Evolutionary conservation across 53 echinoderm and acorn worm species (phyloP).

Genomic region (Temnopleurus reevesii): DNA sequence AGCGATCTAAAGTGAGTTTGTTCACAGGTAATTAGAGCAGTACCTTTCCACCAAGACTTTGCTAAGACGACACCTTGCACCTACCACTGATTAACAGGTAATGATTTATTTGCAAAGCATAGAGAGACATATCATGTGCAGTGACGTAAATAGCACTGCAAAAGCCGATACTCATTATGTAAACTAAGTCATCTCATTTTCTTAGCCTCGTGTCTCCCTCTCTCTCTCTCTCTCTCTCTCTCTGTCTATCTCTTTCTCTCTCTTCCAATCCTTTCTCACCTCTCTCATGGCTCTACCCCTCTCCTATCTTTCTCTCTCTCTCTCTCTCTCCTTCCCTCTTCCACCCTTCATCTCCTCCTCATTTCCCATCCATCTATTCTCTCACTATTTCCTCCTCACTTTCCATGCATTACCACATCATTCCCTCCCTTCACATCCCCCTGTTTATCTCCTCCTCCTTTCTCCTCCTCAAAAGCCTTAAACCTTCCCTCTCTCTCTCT

Average conservation of each 20-base stretch:
- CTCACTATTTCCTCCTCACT: too few species aligned
- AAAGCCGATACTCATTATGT: slow-evolving; percentile 20
- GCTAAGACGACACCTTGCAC: neutral
- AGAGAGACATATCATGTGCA: neutral
- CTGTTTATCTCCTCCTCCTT: too few species aligned
- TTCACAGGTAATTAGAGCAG: slow-evolving; percentile 1
- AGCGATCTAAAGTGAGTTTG: neutral
- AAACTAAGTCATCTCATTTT: slow-evolving; percentile 13
- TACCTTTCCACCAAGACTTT: neutral
- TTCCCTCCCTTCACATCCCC: too few species aligned
- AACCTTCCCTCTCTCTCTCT: too few species aligned
- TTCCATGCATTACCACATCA: too few species aligned
- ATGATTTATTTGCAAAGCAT: neutral
- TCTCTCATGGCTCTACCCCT: too few species aligned
- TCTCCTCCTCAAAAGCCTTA: too few species aligned
- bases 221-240: neutral
- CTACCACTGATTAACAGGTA: slow-evolving; percentile 26
- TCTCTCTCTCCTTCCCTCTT: neutral
- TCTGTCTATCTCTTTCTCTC: too few species aligned
- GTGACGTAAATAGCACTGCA: neutral
- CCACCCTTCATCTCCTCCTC: too few species aligned
- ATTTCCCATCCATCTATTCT: too few species aligned
- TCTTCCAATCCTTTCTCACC: neutral
- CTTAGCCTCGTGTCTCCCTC: neutral
- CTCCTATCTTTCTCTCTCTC: neutral